Base-by-base conservation (phyloP, 2,113 vertebrate genomes). In the Pleuronectes platessa region DNA sequence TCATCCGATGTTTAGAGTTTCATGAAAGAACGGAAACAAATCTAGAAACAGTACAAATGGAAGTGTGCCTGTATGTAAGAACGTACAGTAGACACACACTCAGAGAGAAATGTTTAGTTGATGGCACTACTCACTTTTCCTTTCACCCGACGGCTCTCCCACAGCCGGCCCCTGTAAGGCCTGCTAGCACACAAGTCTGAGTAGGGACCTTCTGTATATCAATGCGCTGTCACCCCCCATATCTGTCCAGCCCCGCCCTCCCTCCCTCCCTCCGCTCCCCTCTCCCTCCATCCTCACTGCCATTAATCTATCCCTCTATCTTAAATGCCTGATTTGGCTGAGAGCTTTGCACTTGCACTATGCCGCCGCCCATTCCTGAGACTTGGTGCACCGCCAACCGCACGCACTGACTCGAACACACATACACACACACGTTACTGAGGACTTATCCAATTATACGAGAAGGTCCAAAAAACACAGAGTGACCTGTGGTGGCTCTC, bases 261-360 rank as follows among this genome's bases (percentile, higher is more conserved):
- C 35, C 68, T 24, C n/a, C n/a, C n/a, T n/a, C n/a, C n/a, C n/a
- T 80, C 55, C 45, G 23, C 71, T 79, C 78, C 63, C 67, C 68
- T 18, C 76, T 64, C 67, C 71, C 71, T 78, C 78, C 76, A 71
- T 85, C 77, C 68, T 67, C 51, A 27, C 75, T 65, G 64, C 83
- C 90, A 92, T 91, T 89, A 90, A 91, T 92, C 84, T 78, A 79
- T 77, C 77, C 71, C 61, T 78, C 78, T 74, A 84, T 90, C 85
- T 89, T 79, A 81, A 89, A 88, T 85, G 90, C 84, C 80, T 86
- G 84, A 90, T 93, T 90, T 88, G 76, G 86, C 79, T 90, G 90
- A 91, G 90, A 90, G 88, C 83, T 87, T 89, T 88, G 75, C 87
- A 89, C 88, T 88, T 87, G 40, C 81, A 71, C 82, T 82, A 21